Evolutionary conservation across 2,888 invertebrate species (phyloP).

Genomic region (Thalpophila matura): DNA sequence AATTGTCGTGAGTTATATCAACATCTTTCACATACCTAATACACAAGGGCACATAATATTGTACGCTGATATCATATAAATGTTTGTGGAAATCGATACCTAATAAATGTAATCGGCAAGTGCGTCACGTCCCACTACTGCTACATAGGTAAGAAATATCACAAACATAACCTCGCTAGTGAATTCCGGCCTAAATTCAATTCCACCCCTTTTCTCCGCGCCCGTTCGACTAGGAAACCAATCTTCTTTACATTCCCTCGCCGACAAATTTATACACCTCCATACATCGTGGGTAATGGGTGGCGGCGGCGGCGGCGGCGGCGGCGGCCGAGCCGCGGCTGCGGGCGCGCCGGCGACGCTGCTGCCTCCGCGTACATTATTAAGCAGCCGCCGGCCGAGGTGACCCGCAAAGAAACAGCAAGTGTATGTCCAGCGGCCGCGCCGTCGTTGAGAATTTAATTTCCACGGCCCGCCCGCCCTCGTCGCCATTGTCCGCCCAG

Average conservation of each 20-base stretch:
- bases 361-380: slow-evolving; percentile 79
- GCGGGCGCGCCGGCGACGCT: slow-evolving; percentile 56
- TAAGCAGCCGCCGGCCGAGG: slow-evolving; percentile 75
- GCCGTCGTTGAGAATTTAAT: slow-evolving; percentile 88
- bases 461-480: slow-evolving; percentile 86
- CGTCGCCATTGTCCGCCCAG: slow-evolving; percentile 89
- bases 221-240: slow-evolving; percentile 86
- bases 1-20: slow-evolving; percentile 21
- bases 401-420: slow-evolving; percentile 82
- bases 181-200: slow-evolving; percentile 88
- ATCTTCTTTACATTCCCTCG: slow-evolving; percentile 90
- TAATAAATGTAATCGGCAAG: slow-evolving; percentile 80
- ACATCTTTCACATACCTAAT: slow-evolving; percentile 29
- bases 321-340: slow-evolving; percentile 51
- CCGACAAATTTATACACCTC: slow-evolving; percentile 89
- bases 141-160: slow-evolving; percentile 84
- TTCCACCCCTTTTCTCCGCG: slow-evolving; percentile 86
- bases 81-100: slow-evolving; percentile 69
- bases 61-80: slow-evolving; percentile 58
- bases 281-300: slow-evolving; percentile 82
- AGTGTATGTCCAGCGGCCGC: slow-evolving; percentile 78
- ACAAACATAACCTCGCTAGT: slow-evolving; percentile 82
- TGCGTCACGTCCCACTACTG: slow-evolving; percentile 78
- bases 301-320: slow-evolving; percentile 60
- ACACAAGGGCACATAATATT: slow-evolving; percentile 39